A percentile compares a stretch with the other conserved stretches of the same genome.
Evolutionary conservation across 1,140 invertebrate species (phyloP).

Genomic region (Aphaenogaster rudis): DNA sequence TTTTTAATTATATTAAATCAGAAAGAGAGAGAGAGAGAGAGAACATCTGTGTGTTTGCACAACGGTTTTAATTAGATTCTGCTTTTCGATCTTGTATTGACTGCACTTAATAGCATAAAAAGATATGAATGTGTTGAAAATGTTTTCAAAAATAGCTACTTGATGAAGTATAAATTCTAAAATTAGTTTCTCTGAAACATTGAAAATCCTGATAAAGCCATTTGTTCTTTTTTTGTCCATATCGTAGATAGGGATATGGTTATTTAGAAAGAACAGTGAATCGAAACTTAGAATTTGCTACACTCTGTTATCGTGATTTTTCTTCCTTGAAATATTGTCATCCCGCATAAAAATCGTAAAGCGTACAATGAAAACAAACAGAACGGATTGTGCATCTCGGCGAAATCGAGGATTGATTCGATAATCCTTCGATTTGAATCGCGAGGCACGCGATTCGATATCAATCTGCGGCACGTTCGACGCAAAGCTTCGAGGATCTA

Average conservation of each 20-base stretch:
- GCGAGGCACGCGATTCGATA: not conserved
- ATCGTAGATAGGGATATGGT: not conserved
- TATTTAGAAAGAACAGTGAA: not conserved
- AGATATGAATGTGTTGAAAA: not conserved
- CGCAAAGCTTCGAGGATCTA: not conserved
- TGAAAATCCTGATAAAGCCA: not conserved
- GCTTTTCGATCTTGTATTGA: not conserved
- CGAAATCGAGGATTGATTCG: too few relatives aligned
- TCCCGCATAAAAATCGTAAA: not conserved
- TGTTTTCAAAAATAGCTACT: not conserved
- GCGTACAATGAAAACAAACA: not conserved
- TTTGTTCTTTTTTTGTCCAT: not conserved
- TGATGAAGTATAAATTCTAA: not conserved
- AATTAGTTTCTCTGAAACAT: not conserved
- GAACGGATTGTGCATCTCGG: not conserved
- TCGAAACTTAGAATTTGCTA: not conserved
- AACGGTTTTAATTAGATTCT: not conserved
- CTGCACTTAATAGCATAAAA: not conserved
- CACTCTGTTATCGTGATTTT: not conserved
- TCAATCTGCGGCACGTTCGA: not conserved
- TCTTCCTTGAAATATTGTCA: not conserved
- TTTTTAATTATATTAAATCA: not conserved
- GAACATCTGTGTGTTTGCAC: not conserved
- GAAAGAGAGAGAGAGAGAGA: not conserved
- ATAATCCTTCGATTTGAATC: not conserved